phyloP scores from a whole-genome alignment of 2,113 vertebrate genomes.

The Struthidea cinerea region DNA sequence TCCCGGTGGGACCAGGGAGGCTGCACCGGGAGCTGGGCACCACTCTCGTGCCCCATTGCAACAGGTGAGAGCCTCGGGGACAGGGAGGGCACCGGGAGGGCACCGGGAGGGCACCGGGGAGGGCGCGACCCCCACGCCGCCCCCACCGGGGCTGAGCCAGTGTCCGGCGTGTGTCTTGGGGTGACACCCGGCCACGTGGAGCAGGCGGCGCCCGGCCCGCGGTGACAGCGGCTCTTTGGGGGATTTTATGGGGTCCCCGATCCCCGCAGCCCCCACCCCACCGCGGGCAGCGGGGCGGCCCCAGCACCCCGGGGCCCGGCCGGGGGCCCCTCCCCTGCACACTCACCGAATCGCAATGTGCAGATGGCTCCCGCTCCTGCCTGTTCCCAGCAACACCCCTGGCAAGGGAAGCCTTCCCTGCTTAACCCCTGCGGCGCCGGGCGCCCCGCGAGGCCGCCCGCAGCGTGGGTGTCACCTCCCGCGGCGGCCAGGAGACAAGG shows the following conservation, averaged over 20 bases:
- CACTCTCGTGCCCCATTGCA: not conserved
- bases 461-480: rapidly evolving
- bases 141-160: not conserved
- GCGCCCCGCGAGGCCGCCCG: not conserved
- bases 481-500: not conserved
- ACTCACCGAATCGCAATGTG: constrained; percentile 40
- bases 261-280: too few species aligned
- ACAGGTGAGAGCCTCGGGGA: not conserved
- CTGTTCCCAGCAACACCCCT: not conserved
- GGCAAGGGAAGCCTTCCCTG: not conserved
- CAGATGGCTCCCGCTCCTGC: not conserved
- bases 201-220: rapidly evolving
- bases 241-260: not conserved
- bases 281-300: too few species aligned
- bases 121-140: not conserved
- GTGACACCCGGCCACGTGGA: not conserved
- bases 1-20: not conserved
- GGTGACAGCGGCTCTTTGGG: rapidly evolving
- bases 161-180: too few species aligned
- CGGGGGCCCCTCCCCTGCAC: not conserved
- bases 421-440: not conserved
- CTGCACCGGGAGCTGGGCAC: not conserved
- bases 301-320: not conserved
- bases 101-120: not conserved
- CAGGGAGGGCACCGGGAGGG: not conserved